phyloP scores from a whole-genome alignment of 2,113 vertebrate species.

The Ptilonorhynchus violaceus region DNA sequence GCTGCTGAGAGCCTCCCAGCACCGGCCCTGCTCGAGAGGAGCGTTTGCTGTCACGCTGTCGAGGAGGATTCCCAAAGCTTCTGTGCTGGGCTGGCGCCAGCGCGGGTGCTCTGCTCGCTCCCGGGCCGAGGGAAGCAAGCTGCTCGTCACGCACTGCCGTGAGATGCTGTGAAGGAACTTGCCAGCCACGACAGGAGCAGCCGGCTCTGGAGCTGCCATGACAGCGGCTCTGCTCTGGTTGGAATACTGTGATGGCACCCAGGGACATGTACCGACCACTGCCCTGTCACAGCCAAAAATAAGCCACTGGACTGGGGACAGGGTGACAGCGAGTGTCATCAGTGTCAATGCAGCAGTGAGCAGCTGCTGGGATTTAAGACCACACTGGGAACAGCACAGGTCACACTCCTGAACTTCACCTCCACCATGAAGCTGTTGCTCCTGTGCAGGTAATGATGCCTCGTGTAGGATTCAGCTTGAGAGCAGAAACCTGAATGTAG shows the following conservation, averaged over 20 bases:
- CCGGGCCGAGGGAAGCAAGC: background rate
- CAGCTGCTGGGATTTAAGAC: background rate
- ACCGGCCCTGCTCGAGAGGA: background rate
- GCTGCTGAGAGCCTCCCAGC: background rate
- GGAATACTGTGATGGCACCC: background rate
- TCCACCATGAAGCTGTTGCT: background rate
- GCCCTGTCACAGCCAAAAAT: background rate
- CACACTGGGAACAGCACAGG: background rate
- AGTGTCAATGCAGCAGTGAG: rapidly evolving
- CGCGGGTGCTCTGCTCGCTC: background rate
- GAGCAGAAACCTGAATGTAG: background rate
- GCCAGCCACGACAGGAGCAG: background rate
- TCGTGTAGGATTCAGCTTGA: background rate
- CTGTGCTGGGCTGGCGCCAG: background rate
- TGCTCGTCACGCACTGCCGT: background rate
- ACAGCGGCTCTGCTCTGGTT: rapidly evolving
- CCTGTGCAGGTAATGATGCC: background rate
- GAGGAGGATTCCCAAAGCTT: constrained; percentile 34
- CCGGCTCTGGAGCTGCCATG: background rate
- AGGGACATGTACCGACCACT: rapidly evolving
- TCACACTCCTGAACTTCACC: background rate
- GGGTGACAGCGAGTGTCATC: background rate
- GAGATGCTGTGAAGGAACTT: background rate
- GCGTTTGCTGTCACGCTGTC: background rate
- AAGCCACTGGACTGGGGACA: rapidly evolving